Conservation (phyloP, 1,140 invertebrate genomes). For the Hylaeus anthracinus region DNA sequence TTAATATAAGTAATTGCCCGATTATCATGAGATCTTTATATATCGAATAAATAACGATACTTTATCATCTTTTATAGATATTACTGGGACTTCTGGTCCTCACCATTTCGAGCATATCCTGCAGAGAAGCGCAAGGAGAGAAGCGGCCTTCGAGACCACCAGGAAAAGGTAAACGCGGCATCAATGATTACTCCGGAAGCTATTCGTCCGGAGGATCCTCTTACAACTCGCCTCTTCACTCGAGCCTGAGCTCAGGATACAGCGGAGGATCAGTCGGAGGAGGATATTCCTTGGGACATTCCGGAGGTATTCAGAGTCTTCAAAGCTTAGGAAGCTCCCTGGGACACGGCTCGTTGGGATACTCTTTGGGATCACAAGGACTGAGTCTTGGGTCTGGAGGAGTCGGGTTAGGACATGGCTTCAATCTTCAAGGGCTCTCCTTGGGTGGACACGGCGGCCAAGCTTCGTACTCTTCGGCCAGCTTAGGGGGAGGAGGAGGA, state of each 20-base stretch:
- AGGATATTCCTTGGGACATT: conserved; percentile 47
- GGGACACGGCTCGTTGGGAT: conserved; percentile 59
- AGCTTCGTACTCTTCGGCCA: conserved; percentile 44
- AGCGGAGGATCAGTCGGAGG: conserved; percentile 36
- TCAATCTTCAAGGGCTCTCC: conserved; percentile 43
- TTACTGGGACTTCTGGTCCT: conserved; percentile 64
- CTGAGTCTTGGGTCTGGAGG: conserved; percentile 53
- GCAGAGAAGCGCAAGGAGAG: conserved; percentile 58
- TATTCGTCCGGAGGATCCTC: conserved; percentile 60
- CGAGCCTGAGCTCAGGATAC: conserved; percentile 43
- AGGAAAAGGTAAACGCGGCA: conserved; percentile 75
- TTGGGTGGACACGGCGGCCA: conserved; percentile 55
- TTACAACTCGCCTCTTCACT: conserved; percentile 46
- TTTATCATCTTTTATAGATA: conserved; percentile 58
- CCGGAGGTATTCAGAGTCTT: conserved; percentile 1
- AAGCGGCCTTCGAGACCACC: conserved; percentile 46
- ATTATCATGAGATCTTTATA: no score
- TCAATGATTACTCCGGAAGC: conserved; percentile 63
- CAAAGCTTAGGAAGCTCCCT: conserved; percentile 46
- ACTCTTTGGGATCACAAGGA: conserved; percentile 44
- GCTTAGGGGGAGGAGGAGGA: conserved; percentile 27
- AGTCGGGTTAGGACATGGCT: conserved; percentile 58
- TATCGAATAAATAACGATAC: neutral
- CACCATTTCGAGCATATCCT: conserved; percentile 55
- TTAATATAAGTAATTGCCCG: no score